Evolutionary conservation across 2,888 invertebrate species (phyloP), one percentile per base, ranked within the genome.

Genomic region (Erebia epiphron): DNA sequence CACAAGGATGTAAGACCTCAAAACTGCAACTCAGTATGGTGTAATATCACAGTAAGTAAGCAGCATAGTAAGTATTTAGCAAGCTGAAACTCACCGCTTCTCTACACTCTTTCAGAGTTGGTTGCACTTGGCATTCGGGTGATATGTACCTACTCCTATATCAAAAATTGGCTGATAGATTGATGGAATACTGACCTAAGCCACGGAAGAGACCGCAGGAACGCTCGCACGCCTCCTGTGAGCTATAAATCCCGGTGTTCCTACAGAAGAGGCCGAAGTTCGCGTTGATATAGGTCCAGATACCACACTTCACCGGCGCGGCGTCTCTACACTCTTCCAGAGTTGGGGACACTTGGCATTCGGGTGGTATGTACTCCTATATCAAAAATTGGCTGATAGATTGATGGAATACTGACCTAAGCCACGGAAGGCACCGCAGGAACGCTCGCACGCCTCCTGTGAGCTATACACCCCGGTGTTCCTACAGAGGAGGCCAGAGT

Each of bases 221-320:
- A 69, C 96, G 90, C 83, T 96, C 95, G 82, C 97, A 97, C 74
- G 96, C 96, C 80, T 97, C 97, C 78, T 95, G 95, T 0, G 95
- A 95, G 87, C 13, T 94, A 95, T 73, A 94, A 84, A 82, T 96
- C 95, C 80, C 96, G 93, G 68, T 79, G 57, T 72, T 68, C n/a
- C 85, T 75, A 96, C 98, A 79, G 90, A 82, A 75, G 94, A 94
- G 7, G 89, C 94, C 67, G 88, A 94, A 68, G 89, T 92, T 76
- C 84, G 86, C 77, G 79, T 91, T 90, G 67, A 76, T 64, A 16
- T 2, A 73, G 68, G 58, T 85, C 83, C 69, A 83, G 77, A 84
- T 81, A 87, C 90, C 90, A 90, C 69, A 89, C 87, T 56, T 76
- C 72, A 54, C 89, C 74, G 26, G 79, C n/a, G n/a, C n/a, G 85